These are phyloP conservation scores for Maconellicoccus hirsutus DNA, from an alignment of 1,140 invertebrate species.

Conservation along the genomic window DNA sequence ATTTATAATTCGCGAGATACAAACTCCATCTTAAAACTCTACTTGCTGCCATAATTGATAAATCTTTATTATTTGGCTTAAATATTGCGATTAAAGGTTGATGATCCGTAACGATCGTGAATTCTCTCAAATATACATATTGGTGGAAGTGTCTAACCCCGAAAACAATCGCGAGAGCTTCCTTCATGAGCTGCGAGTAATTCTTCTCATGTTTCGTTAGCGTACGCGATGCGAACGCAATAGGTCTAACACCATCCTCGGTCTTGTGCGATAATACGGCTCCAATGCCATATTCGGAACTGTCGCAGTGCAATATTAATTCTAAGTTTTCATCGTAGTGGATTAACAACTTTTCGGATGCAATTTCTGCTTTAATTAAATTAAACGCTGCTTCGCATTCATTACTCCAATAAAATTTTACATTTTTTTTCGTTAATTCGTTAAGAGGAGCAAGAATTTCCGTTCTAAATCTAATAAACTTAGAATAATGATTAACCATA, in stretches of 20 bases:
- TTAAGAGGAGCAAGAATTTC: constrained; percentile 30
- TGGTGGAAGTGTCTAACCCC: constrained; percentile 36
- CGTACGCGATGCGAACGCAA: constrained; percentile 31
- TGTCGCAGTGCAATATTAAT: constrained; percentile 27
- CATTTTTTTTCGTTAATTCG: constrained; percentile 27
- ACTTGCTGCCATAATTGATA: constrained; percentile 14
- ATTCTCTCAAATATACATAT: constrained; percentile 37
- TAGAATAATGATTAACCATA: constrained; percentile 33
- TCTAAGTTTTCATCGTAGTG: constrained; percentile 27
- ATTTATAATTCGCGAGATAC: constrained; percentile 15
- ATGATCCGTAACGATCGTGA: constrained; percentile 41
- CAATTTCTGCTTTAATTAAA: constrained; percentile 24
- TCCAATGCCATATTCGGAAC: constrained; percentile 27
- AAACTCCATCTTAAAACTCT: background rate
- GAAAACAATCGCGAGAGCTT: constrained; percentile 42
- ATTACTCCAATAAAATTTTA: constrained; percentile 28
- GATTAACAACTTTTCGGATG: constrained; percentile 24
- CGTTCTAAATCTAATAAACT: constrained; percentile 32
- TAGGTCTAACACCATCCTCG: constrained; percentile 25
- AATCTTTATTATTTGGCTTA: constrained; percentile 28
- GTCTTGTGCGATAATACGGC: constrained; percentile 23
- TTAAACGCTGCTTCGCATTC: constrained; percentile 23
- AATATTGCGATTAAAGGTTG: constrained; percentile 39
- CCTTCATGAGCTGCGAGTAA: constrained; percentile 35
- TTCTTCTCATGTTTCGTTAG: constrained; percentile 30